Conservation (phyloP, 2,113 vertebrate genomes). For the Cisticola juncidis region DNA sequence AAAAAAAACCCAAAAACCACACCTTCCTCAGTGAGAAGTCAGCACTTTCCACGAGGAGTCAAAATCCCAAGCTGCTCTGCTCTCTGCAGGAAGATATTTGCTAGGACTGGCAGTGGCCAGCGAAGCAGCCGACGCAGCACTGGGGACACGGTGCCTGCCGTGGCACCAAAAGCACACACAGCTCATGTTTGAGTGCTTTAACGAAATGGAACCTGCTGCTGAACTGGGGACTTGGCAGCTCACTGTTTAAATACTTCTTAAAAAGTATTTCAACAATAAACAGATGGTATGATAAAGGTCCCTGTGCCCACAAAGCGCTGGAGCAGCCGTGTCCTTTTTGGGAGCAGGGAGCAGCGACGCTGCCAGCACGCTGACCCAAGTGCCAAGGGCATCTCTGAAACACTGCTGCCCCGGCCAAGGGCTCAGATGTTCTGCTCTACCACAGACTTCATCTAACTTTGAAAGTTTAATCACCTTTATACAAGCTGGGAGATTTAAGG, state of each 20-base stretch:
- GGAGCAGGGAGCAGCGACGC: not conserved
- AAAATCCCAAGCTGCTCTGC: slow-evolving; percentile 49
- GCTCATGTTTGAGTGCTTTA: accelerated
- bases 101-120: not conserved
- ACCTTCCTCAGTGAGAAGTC: not conserved
- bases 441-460: slow-evolving; percentile 10
- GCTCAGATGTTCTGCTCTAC: not conserved
- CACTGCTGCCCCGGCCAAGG: not conserved
- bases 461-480: slow-evolving; percentile 57
- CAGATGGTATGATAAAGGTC: not conserved
- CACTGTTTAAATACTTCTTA: not conserved
- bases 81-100: slow-evolving; percentile 54
- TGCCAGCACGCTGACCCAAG: not conserved
- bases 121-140: accelerated
- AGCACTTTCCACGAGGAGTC: not conserved
- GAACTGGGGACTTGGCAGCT: not conserved
- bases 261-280: not conserved
- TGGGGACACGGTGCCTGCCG: not conserved
- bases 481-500: slow-evolving; percentile 40
- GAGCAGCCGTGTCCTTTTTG: not conserved
- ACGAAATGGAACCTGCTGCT: not conserved
- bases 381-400: not conserved
- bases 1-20: not conserved
- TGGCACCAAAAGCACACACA: not conserved
- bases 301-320: not conserved